These are phyloP conservation scores for Xiphophorus birchmanni DNA, from an alignment of 2,797 vertebrate species.

Conservation along the genomic window DNA sequence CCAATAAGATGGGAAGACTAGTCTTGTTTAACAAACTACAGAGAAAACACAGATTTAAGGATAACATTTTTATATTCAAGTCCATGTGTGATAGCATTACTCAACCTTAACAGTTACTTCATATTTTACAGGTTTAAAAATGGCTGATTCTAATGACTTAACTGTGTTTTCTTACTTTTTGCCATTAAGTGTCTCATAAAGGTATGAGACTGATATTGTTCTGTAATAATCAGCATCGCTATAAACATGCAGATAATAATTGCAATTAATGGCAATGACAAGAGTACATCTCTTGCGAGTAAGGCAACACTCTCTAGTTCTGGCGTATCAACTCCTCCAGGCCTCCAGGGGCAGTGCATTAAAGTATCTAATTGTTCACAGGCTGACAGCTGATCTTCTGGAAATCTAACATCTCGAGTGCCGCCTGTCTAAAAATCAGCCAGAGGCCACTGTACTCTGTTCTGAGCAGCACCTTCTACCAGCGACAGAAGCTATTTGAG, in stretches of 20 bases:
- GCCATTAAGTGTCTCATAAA: background rate
- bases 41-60: slow-evolving; percentile 16
- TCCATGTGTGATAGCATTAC: slow-evolving; percentile 10
- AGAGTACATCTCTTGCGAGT: slow-evolving; percentile 25
- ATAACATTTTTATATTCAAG: background rate
- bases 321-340: slow-evolving; percentile 18
- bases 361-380: slow-evolving; percentile 59
- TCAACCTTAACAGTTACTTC: slow-evolving; percentile 12
- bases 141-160: background rate
- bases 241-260: background rate
- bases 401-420: slow-evolving; percentile 43
- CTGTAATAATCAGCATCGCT: background rate
- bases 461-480: slow-evolving; percentile 20
- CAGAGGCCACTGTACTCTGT: slow-evolving; percentile 8
- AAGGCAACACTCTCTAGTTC: slow-evolving; percentile 34
- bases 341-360: slow-evolving; percentile 47
- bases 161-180: background rate
- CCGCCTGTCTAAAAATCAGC: slow-evolving; percentile 30
- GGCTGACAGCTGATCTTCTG: slow-evolving; percentile 45
- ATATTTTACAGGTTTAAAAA: slow-evolving; percentile 1
- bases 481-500: slow-evolving; percentile 56
- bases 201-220: background rate
- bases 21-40: background rate
- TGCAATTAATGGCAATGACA: slow-evolving; percentile 18
- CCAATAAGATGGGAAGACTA: slow-evolving; percentile 58